phyloP scores from a whole-genome alignment of 2,113 vertebrate species.

The Chrysochloris asiatica region DNA sequence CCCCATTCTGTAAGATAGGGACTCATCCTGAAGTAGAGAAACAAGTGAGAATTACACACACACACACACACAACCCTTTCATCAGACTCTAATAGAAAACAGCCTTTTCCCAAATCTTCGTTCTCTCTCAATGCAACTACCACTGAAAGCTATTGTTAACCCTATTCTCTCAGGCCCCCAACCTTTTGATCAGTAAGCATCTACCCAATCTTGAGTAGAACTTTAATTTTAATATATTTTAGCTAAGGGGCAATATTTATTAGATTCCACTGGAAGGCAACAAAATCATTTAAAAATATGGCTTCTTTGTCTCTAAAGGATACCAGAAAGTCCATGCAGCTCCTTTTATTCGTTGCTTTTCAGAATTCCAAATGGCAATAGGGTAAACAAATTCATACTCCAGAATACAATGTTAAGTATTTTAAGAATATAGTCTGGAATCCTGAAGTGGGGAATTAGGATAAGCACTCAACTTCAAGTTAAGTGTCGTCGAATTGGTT shows the following conservation, averaged over 20 bases:
- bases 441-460: too few relatives aligned
- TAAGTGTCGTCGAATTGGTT: too few relatives aligned
- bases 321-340: neutral
- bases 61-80: neutral
- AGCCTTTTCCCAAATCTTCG: neutral
- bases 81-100: neutral
- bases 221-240: conserved; percentile 20
- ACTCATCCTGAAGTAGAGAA: neutral
- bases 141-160: neutral
- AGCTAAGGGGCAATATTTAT: neutral
- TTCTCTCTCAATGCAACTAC: neutral
- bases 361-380: neutral
- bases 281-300: neutral
- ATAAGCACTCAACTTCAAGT: too few relatives aligned
- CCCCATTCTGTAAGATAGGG: neutral
- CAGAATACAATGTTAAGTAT: neutral
- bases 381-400: neutral
- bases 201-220: neutral
- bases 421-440: neutral
- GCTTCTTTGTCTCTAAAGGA: neutral
- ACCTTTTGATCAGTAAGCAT: neutral
- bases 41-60: neutral
- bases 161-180: neutral
- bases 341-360: neutral
- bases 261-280: neutral